A percentile compares a stretch with the other conserved stretches of the same genome.
Evolutionary conservation across 2,113 vertebrate species (phyloP).

Genomic region (Anarhynchus alexandrinus): DNA sequence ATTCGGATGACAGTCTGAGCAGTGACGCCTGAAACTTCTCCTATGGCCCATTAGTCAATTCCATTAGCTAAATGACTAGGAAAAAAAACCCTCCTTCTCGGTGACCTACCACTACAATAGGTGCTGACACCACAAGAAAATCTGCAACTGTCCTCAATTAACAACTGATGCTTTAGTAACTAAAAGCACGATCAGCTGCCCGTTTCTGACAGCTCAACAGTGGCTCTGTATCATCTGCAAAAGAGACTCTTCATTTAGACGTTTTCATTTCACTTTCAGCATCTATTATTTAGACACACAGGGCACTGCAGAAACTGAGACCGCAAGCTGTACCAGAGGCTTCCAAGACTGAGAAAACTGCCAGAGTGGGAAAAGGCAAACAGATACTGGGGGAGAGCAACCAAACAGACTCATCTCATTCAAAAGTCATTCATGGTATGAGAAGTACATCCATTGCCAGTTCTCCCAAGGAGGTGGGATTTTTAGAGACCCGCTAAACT

Average conservation of each 20-base stretch:
- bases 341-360: not conserved
- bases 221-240: not conserved
- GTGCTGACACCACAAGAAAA: conserved; percentile 39
- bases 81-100: not conserved
- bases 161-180: conserved; percentile 20
- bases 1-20: not conserved
- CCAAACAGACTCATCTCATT: not conserved
- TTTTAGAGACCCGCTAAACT: not conserved
- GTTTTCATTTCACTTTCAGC: conserved; percentile 32
- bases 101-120: not conserved
- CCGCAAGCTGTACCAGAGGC: not conserved
- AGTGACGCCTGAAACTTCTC: not conserved
- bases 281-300: conserved; percentile 55
- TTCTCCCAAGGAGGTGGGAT: not conserved
- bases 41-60: conserved; percentile 28
- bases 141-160: conserved; percentile 28
- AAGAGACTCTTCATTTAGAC: not conserved
- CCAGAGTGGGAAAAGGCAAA: not conserved
- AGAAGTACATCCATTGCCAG: not conserved
- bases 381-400: not conserved
- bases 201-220: not conserved
- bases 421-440: not conserved
- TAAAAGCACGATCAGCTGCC: not conserved
- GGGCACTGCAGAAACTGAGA: conserved; percentile 27
- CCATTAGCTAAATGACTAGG: conserved; percentile 49